Percentiles rank a stretch among this genome's conserved stretches.
These are phyloP conservation scores for Meiosimyza platycephala DNA, from an alignment of 2,888 invertebrate species.

Conservation along the genomic window DNA sequence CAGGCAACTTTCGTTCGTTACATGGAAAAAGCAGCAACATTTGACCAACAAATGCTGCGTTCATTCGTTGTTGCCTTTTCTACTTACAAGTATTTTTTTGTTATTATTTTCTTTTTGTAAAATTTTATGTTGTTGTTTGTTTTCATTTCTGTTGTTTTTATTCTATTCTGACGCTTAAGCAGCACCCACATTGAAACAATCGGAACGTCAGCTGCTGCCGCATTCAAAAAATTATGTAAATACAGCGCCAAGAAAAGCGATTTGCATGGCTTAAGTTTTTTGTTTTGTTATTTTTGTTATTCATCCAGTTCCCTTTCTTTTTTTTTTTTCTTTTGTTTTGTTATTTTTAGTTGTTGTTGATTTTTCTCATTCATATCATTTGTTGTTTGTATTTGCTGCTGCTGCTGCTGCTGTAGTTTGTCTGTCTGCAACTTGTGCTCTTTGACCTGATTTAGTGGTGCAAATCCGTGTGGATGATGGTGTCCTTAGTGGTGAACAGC, in stretches of 20 bases:
- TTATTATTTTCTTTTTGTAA: background rate
- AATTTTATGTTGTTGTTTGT: background rate
- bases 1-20: background rate
- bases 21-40: background rate
- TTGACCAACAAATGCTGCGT: conserved; percentile 4
- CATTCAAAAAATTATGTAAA: conserved; percentile 18
- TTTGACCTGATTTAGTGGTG: conserved; percentile 25
- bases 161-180: background rate
- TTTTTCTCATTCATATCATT: background rate
- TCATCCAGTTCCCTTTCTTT: no score
- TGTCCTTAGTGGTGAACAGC: conserved; percentile 2
- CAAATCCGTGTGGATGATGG: conserved; percentile 13
- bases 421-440: conserved; percentile 1
- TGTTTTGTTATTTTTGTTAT: background rate
- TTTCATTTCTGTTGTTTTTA: conserved; percentile 1
- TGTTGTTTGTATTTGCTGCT: background rate
- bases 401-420: background rate
- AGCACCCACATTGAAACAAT: conserved; percentile 6
- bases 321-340: background rate
- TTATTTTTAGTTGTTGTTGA: background rate
- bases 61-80: background rate
- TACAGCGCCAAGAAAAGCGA: conserved; percentile 17
- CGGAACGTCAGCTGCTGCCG: background rate
- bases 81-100: background rate
- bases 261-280: conserved; percentile 7